These are phyloP conservation scores for Otolemur crassicaudatus DNA, from an alignment of 2,797 vertebrate genomes.

Conservation along the genomic window DNA sequence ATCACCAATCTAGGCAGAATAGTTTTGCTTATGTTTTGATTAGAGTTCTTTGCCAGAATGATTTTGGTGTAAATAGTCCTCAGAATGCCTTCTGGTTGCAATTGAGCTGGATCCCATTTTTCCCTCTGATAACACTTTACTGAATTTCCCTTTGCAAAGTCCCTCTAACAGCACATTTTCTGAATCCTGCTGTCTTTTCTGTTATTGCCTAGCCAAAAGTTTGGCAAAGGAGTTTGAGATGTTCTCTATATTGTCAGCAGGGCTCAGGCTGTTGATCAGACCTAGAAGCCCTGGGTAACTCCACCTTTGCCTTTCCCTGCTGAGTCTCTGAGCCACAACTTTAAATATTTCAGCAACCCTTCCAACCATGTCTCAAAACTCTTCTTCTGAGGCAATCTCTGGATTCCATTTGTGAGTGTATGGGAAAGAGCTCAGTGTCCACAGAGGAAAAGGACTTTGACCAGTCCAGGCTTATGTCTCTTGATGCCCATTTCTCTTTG, in stretches of 20 bases:
- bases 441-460: background rate
- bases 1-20: rapidly evolving
- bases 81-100: rapidly evolving
- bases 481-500: background rate
- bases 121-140: background rate
- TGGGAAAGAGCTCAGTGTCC: background rate
- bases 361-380: background rate
- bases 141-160: background rate
- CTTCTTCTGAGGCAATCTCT: background rate
- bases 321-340: background rate
- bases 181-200: background rate
- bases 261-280: background rate
- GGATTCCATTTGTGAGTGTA: background rate
- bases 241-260: background rate
- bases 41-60: background rate
- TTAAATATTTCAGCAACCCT: background rate
- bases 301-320: background rate
- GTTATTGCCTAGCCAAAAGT: background rate
- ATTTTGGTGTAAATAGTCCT: too few species aligned
- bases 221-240: background rate
- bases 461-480: background rate
- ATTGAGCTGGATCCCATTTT: rapidly evolving
- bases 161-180: background rate
- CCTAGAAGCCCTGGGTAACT: rapidly evolving
- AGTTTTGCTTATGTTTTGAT: background rate